Conservation (phyloP, 2,888 invertebrate species). For the Reticulitermes lucifugus region DNA sequence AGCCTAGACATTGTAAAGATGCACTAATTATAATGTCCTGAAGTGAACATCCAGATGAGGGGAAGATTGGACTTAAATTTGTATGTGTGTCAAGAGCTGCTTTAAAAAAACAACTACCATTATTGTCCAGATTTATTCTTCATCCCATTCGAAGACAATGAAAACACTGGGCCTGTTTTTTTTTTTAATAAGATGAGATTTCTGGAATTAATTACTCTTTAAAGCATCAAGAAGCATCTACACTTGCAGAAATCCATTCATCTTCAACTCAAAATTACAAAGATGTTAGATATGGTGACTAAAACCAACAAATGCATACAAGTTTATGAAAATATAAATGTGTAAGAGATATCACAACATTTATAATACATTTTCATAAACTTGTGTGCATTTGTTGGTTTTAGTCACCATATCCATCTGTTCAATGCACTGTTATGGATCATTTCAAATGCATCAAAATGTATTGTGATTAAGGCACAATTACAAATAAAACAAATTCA, state of each 20-base stretch:
- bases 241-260: neutral
- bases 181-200: neutral
- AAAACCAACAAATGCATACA: too few species aligned
- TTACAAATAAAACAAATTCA: neutral
- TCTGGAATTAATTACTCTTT: neutral
- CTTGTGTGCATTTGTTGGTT: too few species aligned
- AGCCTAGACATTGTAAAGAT: too few species aligned
- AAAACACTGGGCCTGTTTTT: neutral
- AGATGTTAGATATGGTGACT: neutral
- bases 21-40: too few species aligned
- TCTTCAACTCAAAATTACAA: neutral
- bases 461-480: slow-evolving; percentile 3
- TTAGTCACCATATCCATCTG: too few species aligned
- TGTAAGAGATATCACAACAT: too few species aligned
- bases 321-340: too few species aligned
- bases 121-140: slow-evolving; percentile 10
- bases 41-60: slow-evolving; percentile 28
- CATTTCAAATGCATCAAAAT: neutral
- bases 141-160: neutral
- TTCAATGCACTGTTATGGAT: too few species aligned
- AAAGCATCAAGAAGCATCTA: neutral
- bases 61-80: neutral
- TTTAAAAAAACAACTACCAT: slow-evolving; percentile 14
- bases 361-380: too few species aligned
- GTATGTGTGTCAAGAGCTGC: slow-evolving; percentile 16